A percentile compares a stretch with the other conserved stretches of the same genome.
phyloP scores from a whole-genome alignment of 2,797 vertebrate genomes.

The Parotocinclus haroldoi region DNA sequence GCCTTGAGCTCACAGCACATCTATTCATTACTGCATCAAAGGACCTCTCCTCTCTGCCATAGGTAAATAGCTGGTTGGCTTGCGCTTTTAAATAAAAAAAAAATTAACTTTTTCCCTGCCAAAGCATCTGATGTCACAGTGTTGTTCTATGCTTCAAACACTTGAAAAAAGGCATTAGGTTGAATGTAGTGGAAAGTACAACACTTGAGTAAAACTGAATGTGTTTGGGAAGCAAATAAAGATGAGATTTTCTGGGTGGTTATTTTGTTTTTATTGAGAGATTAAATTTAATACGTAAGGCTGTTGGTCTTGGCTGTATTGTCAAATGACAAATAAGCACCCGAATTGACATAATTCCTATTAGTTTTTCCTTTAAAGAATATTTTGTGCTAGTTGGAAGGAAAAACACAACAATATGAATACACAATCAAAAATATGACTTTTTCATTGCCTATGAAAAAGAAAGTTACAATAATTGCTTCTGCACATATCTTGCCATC shows the following conservation, averaged over 20 bases:
- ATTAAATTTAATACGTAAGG: background rate
- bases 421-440: background rate
- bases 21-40: conserved; percentile 63
- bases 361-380: background rate
- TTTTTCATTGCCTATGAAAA: background rate
- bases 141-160: conserved; percentile 28
- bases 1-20: conserved; percentile 68
- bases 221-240: conserved; percentile 7
- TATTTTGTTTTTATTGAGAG: conserved; percentile 3
- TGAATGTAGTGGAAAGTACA: conserved; percentile 9
- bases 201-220: conserved; percentile 18
- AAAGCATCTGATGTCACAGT: conserved; percentile 14
- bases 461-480: background rate
- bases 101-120: conserved; percentile 27
- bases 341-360: background rate
- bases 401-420: background rate
- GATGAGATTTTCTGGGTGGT: background rate
- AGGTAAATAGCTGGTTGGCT: conserved; percentile 49
- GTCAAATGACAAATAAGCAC: background rate
- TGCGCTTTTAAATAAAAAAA: conserved; percentile 41
- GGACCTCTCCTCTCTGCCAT: conserved; percentile 47
- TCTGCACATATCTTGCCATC: background rate
- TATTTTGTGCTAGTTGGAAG: background rate
- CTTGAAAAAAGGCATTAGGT: conserved; percentile 22
- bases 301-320: background rate